Evolutionary conservation across 2,888 invertebrate species (phyloP), one percentile per base, ranked within the genome.

Genomic region (Lingula anatina): DNA sequence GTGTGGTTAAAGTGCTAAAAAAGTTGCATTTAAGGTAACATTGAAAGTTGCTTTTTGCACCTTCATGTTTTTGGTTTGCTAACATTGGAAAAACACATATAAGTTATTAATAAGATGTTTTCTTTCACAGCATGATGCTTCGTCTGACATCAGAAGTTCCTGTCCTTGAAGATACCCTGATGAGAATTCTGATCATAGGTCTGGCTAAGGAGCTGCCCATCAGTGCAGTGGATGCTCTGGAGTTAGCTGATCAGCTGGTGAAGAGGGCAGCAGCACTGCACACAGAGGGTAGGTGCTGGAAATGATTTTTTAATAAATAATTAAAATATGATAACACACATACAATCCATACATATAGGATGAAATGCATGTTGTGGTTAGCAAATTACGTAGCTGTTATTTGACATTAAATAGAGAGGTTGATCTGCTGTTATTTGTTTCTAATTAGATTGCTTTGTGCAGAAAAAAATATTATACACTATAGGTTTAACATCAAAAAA

Each of bases 71-170:
- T n/a, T n/a, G n/a, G n/a, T n/a, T n/a, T n/a, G n/a, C n/a, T n/a
- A n/a, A n/a, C n/a, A n/a, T n/a, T n/a, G n/a, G n/a, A n/a, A n/a
- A n/a, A n/a, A n/a, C n/a, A n/a, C n/a, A n/a, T n/a, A n/a, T n/a
- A n/a, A n/a, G n/a, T n/a, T n/a, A n/a, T n/a, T n/a, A n/a, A n/a
- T n/a, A n/a, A n/a, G n/a, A n/a, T n/a, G n/a, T n/a, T n/a, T n/a
- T n/a, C n/a, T n/a, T n/a, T n/a, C n/a, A n/a, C 59, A 73, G 72
- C 12, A 39, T 64, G 27, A 61, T 73, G 64, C 50, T 91, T 68
- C 82, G 93, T 24, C 78, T 93, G 49, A 88, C 89, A 49, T 86
- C 88, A 31, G 95, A 96, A 76, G 88, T 90, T 18, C 95, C 94
- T 0, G 81, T 95, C 41, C 82, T 74, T 35, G 90, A 95, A 78